Evolutionary conservation across 2,888 invertebrate genomes (phyloP).

Genomic region (Tetrapedia diversipes): DNA sequence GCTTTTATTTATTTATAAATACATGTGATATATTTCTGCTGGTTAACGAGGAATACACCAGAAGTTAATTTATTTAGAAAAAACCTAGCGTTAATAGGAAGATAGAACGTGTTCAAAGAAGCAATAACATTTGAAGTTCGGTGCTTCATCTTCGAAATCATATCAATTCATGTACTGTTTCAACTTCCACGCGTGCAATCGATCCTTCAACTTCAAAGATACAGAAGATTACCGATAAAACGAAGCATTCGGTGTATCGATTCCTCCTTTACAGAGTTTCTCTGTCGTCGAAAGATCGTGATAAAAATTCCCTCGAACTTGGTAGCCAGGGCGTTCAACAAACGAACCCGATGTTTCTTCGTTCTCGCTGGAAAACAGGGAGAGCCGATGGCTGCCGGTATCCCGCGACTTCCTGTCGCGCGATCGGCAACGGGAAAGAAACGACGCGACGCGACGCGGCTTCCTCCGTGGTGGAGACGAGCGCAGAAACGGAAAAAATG

Average conservation of each 20-base stretch:
- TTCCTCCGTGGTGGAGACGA: constrained; percentile 20
- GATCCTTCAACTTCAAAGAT: no score
- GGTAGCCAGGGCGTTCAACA: neutral
- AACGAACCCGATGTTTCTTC: neutral
- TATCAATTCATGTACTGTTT: neutral
- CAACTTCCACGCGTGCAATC: neutral
- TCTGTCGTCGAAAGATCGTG: neutral
- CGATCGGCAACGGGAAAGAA: constrained; percentile 24
- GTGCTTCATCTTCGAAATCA: no score
- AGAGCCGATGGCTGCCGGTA: constrained; percentile 3
- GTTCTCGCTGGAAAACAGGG: neutral
- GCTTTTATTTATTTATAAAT: no score
- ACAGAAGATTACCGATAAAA: neutral
- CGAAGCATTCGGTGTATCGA: neutral
- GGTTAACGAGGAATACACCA: no score
- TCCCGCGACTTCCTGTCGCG: constrained; percentile 49
- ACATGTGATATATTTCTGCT: no score
- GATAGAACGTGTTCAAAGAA: no score
- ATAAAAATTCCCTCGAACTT: neutral
- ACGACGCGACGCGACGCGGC: constrained; percentile 37
- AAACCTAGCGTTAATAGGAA: no score
- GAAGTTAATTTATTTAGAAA: no score
- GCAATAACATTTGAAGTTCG: no score
- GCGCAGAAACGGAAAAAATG: constrained; percentile 73
- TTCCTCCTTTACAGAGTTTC: neutral